A percentile compares a stretch with the other conserved stretches of the same genome.
phyloP scores from a whole-genome alignment of 2,797 vertebrate genomes.

The Coreius guichenoti region DNA sequence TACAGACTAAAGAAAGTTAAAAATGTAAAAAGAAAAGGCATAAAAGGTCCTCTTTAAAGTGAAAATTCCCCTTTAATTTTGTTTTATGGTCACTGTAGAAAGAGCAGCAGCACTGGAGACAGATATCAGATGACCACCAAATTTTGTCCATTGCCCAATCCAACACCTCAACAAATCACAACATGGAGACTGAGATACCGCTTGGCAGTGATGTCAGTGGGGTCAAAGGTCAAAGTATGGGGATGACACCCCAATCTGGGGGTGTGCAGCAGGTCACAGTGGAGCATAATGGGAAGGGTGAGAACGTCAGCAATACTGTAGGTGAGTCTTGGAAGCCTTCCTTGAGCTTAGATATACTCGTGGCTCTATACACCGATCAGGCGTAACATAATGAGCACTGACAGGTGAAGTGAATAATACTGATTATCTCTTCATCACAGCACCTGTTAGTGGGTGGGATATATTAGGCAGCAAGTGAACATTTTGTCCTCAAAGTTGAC shows the following conservation, averaged over 20 bases:
- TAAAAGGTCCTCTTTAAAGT: background rate
- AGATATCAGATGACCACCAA: background rate
- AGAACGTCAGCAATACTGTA: constrained; percentile 64
- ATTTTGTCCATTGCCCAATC: background rate
- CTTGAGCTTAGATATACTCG: background rate
- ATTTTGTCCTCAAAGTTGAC: too few relatives aligned
- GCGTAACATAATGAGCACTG: too few relatives aligned
- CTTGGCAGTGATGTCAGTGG: background rate
- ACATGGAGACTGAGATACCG: background rate
- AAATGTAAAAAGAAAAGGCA: background rate
- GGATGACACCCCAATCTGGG: background rate
- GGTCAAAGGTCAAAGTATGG: background rate
- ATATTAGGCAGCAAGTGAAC: too few relatives aligned
- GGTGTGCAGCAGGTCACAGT: constrained; percentile 58
- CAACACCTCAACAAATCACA: background rate
- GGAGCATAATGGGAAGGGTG: constrained; percentile 55
- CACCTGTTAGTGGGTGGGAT: too few relatives aligned
- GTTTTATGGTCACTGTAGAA: background rate
- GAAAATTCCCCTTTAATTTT: background rate
- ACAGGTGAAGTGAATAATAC: too few relatives aligned
- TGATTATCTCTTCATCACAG: too few relatives aligned
- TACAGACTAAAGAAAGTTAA: background rate
- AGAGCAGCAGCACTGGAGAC: background rate
- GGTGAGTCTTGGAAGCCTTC: constrained; percentile 48
- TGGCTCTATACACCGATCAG: too few relatives aligned